These are phyloP conservation scores for Siniperca knerii DNA, from an alignment of 2,113 vertebrate species.

Conservation along the genomic window DNA sequence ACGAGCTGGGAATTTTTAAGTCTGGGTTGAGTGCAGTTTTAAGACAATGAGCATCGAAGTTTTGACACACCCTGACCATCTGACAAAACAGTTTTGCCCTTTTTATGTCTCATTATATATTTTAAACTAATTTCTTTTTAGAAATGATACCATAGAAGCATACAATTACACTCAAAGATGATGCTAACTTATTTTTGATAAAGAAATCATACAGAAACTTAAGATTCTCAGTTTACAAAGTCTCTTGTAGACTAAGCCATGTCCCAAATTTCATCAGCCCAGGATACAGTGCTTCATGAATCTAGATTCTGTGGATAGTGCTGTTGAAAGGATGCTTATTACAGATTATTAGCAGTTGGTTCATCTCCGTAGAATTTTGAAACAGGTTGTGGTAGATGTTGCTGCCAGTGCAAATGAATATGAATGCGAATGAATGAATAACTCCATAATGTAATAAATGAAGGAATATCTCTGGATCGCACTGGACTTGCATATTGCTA, in stretches of 20 bases:
- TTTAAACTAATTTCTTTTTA: not conserved
- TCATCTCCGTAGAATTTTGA: not conserved
- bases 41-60: not conserved
- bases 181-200: not conserved
- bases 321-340: constrained; percentile 9
- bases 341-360: constrained; percentile 5
- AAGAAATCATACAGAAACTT: not conserved
- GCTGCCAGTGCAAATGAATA: constrained; percentile 20
- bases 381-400: constrained; percentile 5
- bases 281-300: not conserved
- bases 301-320: not conserved
- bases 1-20: not conserved
- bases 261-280: constrained; percentile 3
- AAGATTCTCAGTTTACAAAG: not conserved
- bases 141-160: not conserved
- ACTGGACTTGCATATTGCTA: not conserved
- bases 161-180: not conserved
- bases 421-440: constrained; percentile 23
- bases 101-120: not conserved
- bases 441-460: constrained; percentile 22
- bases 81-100: not conserved
- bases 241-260: not conserved
- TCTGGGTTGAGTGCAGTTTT: not conserved
- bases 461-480: not conserved
- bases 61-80: not conserved